Base-by-base conservation (phyloP, 2,797 vertebrate genomes). In the Pyrocephalus nanus region DNA sequence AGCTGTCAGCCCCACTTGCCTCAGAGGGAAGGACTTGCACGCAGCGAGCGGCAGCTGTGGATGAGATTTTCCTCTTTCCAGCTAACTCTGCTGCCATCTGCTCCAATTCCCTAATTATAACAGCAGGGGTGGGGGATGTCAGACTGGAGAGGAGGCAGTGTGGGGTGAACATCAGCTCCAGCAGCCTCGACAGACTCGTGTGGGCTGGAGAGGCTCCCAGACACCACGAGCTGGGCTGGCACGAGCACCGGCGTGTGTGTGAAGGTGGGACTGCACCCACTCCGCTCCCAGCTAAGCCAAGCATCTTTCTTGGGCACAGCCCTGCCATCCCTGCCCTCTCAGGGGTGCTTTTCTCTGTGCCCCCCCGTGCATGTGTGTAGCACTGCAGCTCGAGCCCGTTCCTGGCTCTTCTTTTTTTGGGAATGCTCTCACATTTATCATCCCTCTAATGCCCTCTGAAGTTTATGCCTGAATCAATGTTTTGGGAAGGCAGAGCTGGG, bases 161-260 rank as follows among this genome's bases (percentile, higher is more conserved):
- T 15, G 73, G 54, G 92, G 14, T 15, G 48, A 90, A 36, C 93
- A 43, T 27, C 90, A 38, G 84, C 77, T 87, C 73, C 89, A 7
- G 57, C 16, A 8, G 43, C 92, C 67, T 19, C 2, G 16, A 8
- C 5, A 82, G 88, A 51, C 4, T 48, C n/a, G 2, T 11, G n/a
- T 22, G 76, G 61, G 88, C 71, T 1, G 7, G 40, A 7, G 43
- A 5, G 8, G 75, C 79, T 83, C 69, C 27, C 69, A 64, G 87
- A 15, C 29, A 2, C 36, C 36, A 0, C 8, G 9, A 50, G 50
- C 74, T 30, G 0, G 26, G 70, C 82, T 80, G 92, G 87, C 74
- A 81, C 54, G 4, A 38, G 61, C 2, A 0, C 15, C 1, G 0
- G 61, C 18, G 1, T 7, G 3, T 4, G 36, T 1, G 2, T 1